A percentile compares a stretch with the other conserved stretches of the same genome.
Evolutionary conservation across 1,140 invertebrate species (phyloP).

Genomic region (Monochamus saltuarius): DNA sequence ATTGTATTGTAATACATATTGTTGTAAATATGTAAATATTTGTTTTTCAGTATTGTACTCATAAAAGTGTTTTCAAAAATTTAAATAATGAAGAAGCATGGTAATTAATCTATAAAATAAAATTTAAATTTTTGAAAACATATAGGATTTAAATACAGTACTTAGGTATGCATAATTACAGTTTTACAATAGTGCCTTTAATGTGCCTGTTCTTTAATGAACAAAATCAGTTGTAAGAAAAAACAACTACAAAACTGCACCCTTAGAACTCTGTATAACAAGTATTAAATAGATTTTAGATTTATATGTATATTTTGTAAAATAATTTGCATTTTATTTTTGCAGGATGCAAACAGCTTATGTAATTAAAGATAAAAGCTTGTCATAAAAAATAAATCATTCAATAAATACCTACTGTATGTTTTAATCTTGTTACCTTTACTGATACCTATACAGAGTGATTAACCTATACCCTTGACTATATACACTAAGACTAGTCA

Average conservation of each 20-base stretch:
- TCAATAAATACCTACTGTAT: not conserved
- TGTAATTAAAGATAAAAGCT: constrained; percentile 40
- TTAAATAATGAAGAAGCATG: constrained; percentile 8
- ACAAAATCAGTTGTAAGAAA: too few relatives aligned
- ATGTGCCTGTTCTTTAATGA: constrained; percentile 29
- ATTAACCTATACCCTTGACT: too few relatives aligned
- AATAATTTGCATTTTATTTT: constrained; percentile 32
- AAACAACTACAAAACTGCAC: too few relatives aligned
- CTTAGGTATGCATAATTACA: constrained; percentile 26
- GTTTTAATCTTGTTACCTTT: too few relatives aligned
- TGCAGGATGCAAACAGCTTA: constrained; percentile 30
- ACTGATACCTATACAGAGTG: too few relatives aligned
- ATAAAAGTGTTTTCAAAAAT: constrained; percentile 16
- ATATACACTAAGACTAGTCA: too few relatives aligned
- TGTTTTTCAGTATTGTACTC: not conserved
- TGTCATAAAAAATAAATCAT: constrained; percentile 36
- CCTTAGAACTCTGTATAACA: constrained; percentile 23
- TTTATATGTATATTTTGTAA: constrained; percentile 38
- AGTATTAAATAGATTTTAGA: constrained; percentile 38
- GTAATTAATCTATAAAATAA: not conserved
- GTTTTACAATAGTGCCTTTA: constrained; percentile 38
- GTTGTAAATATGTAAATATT: constrained; percentile 41
- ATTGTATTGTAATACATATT: constrained; percentile 26
- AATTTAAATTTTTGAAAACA: constrained; percentile 24
- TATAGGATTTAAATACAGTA: constrained; percentile 25